These are phyloP conservation scores for Lophura nycthemera DNA, from an alignment of 2,113 vertebrate genomes.

Conservation along the genomic window DNA sequence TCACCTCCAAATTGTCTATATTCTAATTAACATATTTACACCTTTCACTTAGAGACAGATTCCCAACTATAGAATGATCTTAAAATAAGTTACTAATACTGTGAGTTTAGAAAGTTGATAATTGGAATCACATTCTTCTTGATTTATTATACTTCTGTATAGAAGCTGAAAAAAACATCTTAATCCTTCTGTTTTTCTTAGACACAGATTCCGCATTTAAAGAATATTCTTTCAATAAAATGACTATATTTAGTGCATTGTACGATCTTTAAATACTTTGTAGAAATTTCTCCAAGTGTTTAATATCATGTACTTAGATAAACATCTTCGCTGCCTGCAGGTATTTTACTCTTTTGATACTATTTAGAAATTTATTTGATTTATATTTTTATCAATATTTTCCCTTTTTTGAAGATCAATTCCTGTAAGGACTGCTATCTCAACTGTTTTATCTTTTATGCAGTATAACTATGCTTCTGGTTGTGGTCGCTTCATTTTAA, in stretches of 20 bases:
- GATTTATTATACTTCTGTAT: neutral
- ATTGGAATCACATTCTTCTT: neutral
- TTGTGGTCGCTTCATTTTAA: neutral
- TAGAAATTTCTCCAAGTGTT: neutral
- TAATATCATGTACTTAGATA: neutral
- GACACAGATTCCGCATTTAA: neutral
- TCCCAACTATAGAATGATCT: neutral
- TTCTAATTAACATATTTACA: neutral
- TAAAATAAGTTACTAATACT: neutral
- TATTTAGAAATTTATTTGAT: neutral
- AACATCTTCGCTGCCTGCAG: neutral
- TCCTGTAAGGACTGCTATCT: neutral
- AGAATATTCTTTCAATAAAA: neutral
- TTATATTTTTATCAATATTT: neutral
- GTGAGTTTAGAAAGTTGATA: neutral
- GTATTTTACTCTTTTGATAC: neutral
- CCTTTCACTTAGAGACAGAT: neutral
- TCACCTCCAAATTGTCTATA: neutral
- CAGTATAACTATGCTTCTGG: neutral
- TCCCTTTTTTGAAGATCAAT: neutral
- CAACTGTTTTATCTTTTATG: neutral
- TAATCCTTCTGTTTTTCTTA: neutral
- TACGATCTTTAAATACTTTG: neutral
- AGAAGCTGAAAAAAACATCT: neutral
- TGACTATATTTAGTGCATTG: neutral